Evolutionary conservation across 2,888 invertebrate species (phyloP).

Genomic region (Platycnemis pennipes): DNA sequence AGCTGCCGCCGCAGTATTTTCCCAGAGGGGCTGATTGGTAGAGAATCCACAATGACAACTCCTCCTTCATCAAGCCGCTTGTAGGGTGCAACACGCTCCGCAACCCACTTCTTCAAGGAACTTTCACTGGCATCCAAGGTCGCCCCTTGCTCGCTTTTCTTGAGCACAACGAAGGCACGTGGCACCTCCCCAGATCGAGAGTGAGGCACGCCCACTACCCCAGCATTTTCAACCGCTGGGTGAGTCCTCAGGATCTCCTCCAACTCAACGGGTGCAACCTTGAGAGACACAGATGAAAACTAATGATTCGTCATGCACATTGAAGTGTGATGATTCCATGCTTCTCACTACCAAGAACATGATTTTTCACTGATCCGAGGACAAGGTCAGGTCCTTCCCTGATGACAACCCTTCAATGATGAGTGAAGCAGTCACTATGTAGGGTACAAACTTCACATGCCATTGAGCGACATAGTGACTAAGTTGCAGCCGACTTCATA

Average conservation of each 20-base stretch:
- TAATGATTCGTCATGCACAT: not conserved
- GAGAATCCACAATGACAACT: conserved; percentile 84
- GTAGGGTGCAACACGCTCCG: conserved; percentile 80
- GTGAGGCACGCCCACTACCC: conserved; percentile 90
- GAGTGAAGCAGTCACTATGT: too few relatives aligned
- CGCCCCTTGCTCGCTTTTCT: conserved; percentile 75
- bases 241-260: conserved; percentile 88
- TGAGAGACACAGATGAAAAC: conserved; percentile 76
- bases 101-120: conserved; percentile 84
- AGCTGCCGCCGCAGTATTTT: conserved; percentile 88
- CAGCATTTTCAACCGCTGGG: conserved; percentile 89
- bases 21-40: conserved; percentile 88
- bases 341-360: not conserved
- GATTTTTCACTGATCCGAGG: not conserved
- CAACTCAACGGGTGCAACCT: conserved; percentile 94
- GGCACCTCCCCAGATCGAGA: conserved; percentile 87
- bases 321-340: not conserved
- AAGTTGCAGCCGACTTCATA: too few relatives aligned
- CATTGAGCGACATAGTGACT: too few relatives aligned
- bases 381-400: not conserved
- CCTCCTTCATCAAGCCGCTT: conserved; percentile 82
- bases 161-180: conserved; percentile 86
- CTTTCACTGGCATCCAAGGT: conserved; percentile 79
- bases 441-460: too few relatives aligned
- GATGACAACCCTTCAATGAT: too few relatives aligned